phyloP scores from a whole-genome alignment of 2,888 invertebrate genomes.

The Dryocosmus kuriphilus region DNA sequence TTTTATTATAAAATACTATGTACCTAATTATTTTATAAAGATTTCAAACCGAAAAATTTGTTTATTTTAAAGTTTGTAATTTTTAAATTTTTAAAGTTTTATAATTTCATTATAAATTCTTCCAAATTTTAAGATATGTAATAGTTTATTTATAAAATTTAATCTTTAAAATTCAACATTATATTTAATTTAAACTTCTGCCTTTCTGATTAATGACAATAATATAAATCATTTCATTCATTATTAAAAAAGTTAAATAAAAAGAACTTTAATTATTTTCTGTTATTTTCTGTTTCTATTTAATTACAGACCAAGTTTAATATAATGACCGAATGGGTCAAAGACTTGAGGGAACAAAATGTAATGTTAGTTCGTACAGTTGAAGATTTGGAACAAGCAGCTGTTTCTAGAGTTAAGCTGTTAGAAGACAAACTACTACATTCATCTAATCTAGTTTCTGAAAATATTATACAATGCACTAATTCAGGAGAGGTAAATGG shows the following conservation, averaged over 20 bases:
- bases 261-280: not conserved
- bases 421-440: constrained; percentile 80
- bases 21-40: not conserved
- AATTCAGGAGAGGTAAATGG: constrained; percentile 65
- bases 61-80: no score
- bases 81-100: no score
- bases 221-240: no score
- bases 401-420: constrained; percentile 80
- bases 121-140: no score
- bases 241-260: not conserved
- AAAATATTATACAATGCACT: constrained; percentile 66
- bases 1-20: not conserved
- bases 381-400: constrained; percentile 84
- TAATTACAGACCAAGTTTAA: constrained; percentile 79
- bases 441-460: constrained; percentile 74
- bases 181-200: no score
- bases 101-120: no score
- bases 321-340: constrained; percentile 83
- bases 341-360: constrained; percentile 85
- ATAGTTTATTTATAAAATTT: no score
- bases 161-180: no score
- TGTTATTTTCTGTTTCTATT: not conserved
- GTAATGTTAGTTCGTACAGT: constrained; percentile 83
- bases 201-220: no score
- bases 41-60: no score